Evolutionary conservation across 1,140 invertebrate genomes (phyloP).

Genomic region (Caenorhabditis tropicalis): DNA sequence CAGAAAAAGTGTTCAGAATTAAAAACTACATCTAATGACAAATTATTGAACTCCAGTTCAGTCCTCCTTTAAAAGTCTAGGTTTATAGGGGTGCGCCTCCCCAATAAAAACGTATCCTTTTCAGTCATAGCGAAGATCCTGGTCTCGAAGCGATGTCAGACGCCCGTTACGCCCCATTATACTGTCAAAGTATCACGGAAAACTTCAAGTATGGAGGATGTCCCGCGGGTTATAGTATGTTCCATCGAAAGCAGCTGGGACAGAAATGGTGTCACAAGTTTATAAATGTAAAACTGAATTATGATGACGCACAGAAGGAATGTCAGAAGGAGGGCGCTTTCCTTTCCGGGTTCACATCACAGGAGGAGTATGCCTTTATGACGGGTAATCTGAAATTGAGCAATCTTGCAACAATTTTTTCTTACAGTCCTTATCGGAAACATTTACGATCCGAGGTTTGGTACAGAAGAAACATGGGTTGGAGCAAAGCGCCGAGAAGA

Average conservation of each 20-base stretch:
- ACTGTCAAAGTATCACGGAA: background rate
- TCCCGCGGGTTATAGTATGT: background rate
- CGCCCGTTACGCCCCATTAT: background rate
- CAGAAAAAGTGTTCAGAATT: too few relatives aligned
- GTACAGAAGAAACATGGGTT: background rate
- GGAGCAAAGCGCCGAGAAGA: background rate
- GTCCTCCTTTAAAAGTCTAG: too few relatives aligned
- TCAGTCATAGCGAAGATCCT: background rate
- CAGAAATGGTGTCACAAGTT: background rate
- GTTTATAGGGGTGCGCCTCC: too few relatives aligned
- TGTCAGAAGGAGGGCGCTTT: background rate
- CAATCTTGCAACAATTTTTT: too few relatives aligned
- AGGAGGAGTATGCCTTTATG: background rate
- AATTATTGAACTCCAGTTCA: too few relatives aligned
- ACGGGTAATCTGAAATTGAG: too few relatives aligned
- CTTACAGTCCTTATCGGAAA: too few relatives aligned
- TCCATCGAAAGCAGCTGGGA: background rate
- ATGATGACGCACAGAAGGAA: background rate
- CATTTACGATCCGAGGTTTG: too few relatives aligned
- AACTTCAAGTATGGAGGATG: background rate
- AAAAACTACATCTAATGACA: too few relatives aligned
- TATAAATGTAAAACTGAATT: background rate
- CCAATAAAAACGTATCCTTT: too few relatives aligned
- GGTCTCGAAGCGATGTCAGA: background rate
- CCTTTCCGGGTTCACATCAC: background rate